Evolutionary conservation across 2,113 vertebrate genomes (phyloP).

Genomic region (Salvelinus sp.): DNA sequence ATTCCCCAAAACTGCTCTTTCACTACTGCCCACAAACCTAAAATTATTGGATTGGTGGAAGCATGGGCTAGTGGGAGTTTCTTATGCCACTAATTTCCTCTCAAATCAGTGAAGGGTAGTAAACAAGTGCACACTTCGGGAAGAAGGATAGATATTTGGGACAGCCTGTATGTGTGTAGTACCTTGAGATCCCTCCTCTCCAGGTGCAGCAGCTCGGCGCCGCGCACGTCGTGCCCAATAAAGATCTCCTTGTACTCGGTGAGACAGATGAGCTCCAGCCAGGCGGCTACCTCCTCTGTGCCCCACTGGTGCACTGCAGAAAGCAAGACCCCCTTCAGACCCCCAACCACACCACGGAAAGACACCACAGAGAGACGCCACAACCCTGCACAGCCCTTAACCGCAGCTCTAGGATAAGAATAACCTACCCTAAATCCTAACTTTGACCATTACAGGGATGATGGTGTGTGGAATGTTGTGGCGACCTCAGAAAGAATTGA

Average conservation of each 20-base stretch:
- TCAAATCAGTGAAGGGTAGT: neutral
- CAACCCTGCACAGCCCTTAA: neutral
- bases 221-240: conserved; percentile 90
- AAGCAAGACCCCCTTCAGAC: conserved; percentile 70
- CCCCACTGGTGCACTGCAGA: conserved; percentile 94
- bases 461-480: neutral
- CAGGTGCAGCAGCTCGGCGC: conserved; percentile 93
- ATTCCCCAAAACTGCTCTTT: no score
- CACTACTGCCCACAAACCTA: no score
- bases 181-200: conserved; percentile 99
- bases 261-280: conserved; percentile 95
- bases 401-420: no score
- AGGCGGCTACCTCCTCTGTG: conserved; percentile 93
- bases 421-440: no score
- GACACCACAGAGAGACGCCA: neutral
- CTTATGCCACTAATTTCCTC: no score
- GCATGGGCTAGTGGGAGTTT: no score
- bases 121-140: neutral
- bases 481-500: neutral
- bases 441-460: no score
- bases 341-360: conserved; percentile 13
- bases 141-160: neutral
- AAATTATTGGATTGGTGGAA: no score
- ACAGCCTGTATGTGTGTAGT: conserved; percentile 30
- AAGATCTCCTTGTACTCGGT: conserved; percentile 98